phyloP scores from a whole-genome alignment of 2,888 invertebrate genomes.

The Arge pagana region DNA sequence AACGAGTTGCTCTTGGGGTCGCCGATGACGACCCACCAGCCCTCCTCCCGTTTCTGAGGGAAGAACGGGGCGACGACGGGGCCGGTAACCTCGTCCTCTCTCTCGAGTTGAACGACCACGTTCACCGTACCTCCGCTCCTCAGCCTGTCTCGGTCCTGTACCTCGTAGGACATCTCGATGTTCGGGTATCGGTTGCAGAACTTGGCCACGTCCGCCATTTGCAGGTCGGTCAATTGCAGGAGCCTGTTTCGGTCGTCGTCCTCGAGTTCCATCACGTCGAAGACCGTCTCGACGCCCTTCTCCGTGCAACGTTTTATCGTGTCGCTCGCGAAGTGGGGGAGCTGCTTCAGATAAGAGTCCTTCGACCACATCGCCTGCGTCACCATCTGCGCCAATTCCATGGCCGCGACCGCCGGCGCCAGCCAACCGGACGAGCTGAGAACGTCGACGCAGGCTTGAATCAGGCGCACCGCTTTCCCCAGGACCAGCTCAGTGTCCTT shows the following conservation, averaged over 20 bases:
- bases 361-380: constrained; percentile 99
- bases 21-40: constrained; percentile 99
- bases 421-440: constrained; percentile 97
- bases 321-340: constrained; percentile 92
- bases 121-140: constrained; percentile 80
- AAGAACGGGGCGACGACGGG: constrained; percentile 98
- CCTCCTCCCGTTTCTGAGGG: constrained; percentile 91
- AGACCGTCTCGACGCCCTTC: constrained; percentile 89
- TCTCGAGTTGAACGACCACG: constrained; percentile 88
- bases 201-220: constrained; percentile 97
- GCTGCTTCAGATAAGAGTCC: constrained; percentile 94
- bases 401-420: constrained; percentile 96
- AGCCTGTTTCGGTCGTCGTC: constrained; percentile 84
- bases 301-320: constrained; percentile 90
- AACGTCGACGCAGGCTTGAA: constrained; percentile 95
- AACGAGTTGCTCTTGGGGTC: constrained; percentile 93
- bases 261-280: constrained; percentile 95
- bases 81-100: constrained; percentile 96
- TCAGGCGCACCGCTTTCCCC: constrained; percentile 81
- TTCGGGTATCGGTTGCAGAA: constrained; percentile 99
- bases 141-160: constrained; percentile 78
- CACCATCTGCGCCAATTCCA: constrained; percentile 99
- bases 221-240: constrained; percentile 77
- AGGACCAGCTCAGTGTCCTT: constrained; percentile 93
- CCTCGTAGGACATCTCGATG: constrained; percentile 93